A percentile compares a stretch with the other conserved stretches of the same genome.
phyloP scores from a whole-genome alignment of 2,888 invertebrate species.

The Protodeltote pygarga region DNA sequence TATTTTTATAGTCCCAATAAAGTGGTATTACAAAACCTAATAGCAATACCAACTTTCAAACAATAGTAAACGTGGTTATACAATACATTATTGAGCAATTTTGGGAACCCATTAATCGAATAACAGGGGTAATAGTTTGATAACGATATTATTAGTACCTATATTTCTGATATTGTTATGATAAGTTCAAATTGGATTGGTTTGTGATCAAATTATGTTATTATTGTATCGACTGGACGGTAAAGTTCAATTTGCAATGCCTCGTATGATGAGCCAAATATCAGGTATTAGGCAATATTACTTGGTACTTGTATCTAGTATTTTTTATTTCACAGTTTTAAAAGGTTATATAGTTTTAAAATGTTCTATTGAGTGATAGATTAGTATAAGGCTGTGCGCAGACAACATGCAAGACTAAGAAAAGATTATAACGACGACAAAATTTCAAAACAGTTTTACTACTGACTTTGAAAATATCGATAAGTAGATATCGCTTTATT shows the following conservation, averaged over 20 bases:
- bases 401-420: too few relatives aligned
- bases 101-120: constrained; percentile 74
- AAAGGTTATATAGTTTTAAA: too few relatives aligned
- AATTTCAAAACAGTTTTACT: too few relatives aligned
- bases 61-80: constrained; percentile 58
- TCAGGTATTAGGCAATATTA: too few relatives aligned
- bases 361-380: too few relatives aligned
- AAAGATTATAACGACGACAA: too few relatives aligned
- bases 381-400: too few relatives aligned
- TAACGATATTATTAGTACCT: constrained; percentile 45
- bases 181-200: constrained; percentile 50
- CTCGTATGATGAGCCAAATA: constrained; percentile 25
- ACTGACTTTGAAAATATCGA: too few relatives aligned
- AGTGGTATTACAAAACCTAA: constrained; percentile 58
- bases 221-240: constrained; percentile 40
- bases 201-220: constrained; percentile 47
- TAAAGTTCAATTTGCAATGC: constrained; percentile 43
- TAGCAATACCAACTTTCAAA: constrained; percentile 62
- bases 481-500: too few relatives aligned
- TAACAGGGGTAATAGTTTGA: constrained; percentile 57
- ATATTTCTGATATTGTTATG: constrained; percentile 38
- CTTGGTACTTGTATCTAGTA: too few relatives aligned
- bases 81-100: constrained; percentile 72
- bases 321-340: too few relatives aligned
- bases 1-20: constrained; percentile 51